A percentile compares a stretch with the other conserved stretches of the same genome.
phyloP scores from a whole-genome alignment of 2,797 vertebrate genomes.

The Caiman crocodilus region DNA sequence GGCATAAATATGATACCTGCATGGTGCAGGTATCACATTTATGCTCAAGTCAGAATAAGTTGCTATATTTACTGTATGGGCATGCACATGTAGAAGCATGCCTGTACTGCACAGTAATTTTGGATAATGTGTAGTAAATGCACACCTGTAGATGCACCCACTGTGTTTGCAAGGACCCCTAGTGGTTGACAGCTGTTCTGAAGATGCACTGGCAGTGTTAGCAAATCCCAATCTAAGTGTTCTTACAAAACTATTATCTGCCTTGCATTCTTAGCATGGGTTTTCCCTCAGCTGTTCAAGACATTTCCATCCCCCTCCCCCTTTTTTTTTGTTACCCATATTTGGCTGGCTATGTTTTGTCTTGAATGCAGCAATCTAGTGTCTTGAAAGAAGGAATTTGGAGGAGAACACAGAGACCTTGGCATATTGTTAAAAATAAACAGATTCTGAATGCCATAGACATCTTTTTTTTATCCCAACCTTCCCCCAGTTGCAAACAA shows the following conservation, averaged over 20 bases:
- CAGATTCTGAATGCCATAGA: neutral
- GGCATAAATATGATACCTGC: no score
- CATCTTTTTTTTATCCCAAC: neutral
- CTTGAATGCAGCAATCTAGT: constrained; percentile 5
- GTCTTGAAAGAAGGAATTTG: constrained; percentile 15
- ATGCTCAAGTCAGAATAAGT: no score
- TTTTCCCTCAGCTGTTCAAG: neutral
- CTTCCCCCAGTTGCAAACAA: constrained; percentile 43
- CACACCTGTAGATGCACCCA: no score
- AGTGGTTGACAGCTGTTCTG: neutral
- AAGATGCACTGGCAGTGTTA: constrained; percentile 5
- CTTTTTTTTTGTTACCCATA: neutral
- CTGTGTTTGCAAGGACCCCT: no score
- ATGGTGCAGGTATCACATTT: no score
- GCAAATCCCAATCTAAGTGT: neutral
- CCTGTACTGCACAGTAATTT: no score
- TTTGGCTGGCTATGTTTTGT: constrained; percentile 14
- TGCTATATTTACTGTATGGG: no score
- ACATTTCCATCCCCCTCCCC: neutral
- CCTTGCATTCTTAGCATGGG: neutral
- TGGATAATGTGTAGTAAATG: no score
- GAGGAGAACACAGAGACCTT: neutral
- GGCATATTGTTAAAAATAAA: neutral
- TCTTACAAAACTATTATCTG: neutral
- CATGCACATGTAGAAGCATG: no score